Conservation (phyloP, 1,140 invertebrate species). For the Tetramorium parvispinum region DNA sequence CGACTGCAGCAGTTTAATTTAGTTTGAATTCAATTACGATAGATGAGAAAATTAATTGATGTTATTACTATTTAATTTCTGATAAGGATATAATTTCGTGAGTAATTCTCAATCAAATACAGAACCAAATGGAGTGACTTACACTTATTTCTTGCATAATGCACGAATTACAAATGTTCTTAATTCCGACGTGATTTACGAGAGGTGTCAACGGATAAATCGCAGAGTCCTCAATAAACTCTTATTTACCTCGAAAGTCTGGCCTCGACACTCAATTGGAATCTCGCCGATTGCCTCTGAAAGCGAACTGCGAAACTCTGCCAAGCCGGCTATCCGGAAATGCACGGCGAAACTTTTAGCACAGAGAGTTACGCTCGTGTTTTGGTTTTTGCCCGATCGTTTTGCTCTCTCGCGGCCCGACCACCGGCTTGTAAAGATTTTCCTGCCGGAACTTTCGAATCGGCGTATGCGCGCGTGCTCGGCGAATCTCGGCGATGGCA, state of each 20-base stretch:
- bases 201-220: conserved; percentile 3
- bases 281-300: conserved; percentile 58
- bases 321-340: conserved; percentile 3
- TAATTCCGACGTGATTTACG: conserved; percentile 11
- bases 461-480: conserved; percentile 43
- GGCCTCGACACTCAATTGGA: conserved; percentile 51
- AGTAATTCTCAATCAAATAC: neutral
- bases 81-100: neutral
- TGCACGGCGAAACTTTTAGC: conserved; percentile 45
- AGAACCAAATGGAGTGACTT: neutral
- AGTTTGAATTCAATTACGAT: neutral
- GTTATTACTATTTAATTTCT: neutral
- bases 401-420: conserved; percentile 38
- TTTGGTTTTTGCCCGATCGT: conserved; percentile 60
- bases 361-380: conserved; percentile 52
- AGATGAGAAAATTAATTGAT: neutral
- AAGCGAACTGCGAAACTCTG: conserved; percentile 50
- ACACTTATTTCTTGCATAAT: neutral
- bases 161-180: neutral
- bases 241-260: conserved; percentile 41
- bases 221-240: conserved; percentile 31
- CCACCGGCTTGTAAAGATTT: conserved; percentile 47
- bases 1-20: neutral
- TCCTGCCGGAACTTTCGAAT: conserved; percentile 51
- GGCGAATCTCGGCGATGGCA: conserved; percentile 2